Evolutionary conservation across 2,888 invertebrate genomes (phyloP).

Genomic region (Venusia cambrica): DNA sequence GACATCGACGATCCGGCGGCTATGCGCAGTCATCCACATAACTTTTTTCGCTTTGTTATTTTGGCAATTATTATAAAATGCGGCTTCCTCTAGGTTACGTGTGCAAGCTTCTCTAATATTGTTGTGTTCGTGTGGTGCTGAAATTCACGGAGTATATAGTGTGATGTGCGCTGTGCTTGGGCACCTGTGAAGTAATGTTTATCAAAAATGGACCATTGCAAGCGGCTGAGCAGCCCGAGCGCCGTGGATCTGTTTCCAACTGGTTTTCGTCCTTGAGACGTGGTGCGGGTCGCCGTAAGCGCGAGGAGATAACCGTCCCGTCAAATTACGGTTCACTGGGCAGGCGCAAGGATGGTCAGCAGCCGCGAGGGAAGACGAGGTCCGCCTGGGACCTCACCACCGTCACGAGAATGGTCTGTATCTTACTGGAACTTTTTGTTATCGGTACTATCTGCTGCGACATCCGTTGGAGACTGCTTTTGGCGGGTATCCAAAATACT

Average conservation of each 20-base stretch:
- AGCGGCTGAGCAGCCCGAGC: constrained; percentile 76
- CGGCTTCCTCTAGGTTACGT: constrained; percentile 62
- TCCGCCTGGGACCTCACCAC: constrained; percentile 83
- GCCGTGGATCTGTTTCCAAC: constrained; percentile 86
- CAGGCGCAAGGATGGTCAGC: constrained; percentile 70
- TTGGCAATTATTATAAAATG: constrained; percentile 48
- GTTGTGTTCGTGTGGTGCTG: constrained; percentile 47
- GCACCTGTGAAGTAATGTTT: constrained; percentile 72
- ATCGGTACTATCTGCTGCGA: constrained; percentile 29
- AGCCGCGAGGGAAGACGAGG: constrained; percentile 71
- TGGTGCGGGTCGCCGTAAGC: constrained; percentile 69
- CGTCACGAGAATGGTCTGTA: constrained; percentile 81
- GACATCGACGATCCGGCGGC: constrained; percentile 43
- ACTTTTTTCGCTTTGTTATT: constrained; percentile 64
- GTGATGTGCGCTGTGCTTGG: constrained; percentile 66
- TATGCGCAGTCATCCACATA: constrained; percentile 62
- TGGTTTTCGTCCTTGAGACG: constrained; percentile 92
- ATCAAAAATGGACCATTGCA: constrained; percentile 75
- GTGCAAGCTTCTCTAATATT: constrained; percentile 59
- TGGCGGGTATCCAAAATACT: constrained; percentile 70
- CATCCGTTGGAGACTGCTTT: constrained; percentile 59
- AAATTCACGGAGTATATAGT: constrained; percentile 45
- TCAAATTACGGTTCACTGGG: constrained; percentile 76
- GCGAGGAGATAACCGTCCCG: constrained; percentile 62
- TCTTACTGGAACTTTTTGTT: constrained; percentile 33